Conservation (phyloP, 2,113 vertebrate species). For the Oreochromis tanganicae region DNA sequence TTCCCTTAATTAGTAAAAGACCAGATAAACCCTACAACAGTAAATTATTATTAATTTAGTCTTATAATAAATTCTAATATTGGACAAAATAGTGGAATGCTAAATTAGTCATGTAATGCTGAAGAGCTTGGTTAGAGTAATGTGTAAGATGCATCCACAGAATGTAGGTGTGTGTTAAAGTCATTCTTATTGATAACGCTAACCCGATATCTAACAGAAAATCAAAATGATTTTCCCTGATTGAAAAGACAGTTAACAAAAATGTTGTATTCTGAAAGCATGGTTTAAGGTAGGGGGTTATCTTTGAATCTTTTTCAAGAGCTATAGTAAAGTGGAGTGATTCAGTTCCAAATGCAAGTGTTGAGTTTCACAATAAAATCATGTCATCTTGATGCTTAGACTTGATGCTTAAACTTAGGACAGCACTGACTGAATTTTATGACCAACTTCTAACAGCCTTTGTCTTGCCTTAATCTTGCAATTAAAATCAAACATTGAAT, state of each 20-base stretch:
- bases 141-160: neutral
- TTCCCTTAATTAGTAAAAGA: neutral
- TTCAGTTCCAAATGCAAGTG: neutral
- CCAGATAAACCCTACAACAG: neutral
- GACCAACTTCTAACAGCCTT: neutral
- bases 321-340: neutral
- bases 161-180: neutral
- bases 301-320: neutral
- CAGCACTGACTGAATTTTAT: neutral
- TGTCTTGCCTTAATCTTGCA: neutral
- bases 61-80: neutral
- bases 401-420: neutral
- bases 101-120: neutral
- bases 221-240: neutral
- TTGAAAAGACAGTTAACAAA: neutral
- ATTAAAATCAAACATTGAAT: neutral
- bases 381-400: neutral
- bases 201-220: neutral
- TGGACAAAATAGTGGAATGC: neutral
- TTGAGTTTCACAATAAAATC: neutral
- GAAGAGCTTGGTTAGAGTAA: neutral
- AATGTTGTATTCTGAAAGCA: neutral
- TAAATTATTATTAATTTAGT: neutral
- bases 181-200: neutral
- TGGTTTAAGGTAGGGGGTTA: neutral